Percentiles rank a stretch among this genome's conserved stretches.
phyloP scores from a whole-genome alignment of 2,797 vertebrate genomes.

The Kryptopterus vitreolus region DNA sequence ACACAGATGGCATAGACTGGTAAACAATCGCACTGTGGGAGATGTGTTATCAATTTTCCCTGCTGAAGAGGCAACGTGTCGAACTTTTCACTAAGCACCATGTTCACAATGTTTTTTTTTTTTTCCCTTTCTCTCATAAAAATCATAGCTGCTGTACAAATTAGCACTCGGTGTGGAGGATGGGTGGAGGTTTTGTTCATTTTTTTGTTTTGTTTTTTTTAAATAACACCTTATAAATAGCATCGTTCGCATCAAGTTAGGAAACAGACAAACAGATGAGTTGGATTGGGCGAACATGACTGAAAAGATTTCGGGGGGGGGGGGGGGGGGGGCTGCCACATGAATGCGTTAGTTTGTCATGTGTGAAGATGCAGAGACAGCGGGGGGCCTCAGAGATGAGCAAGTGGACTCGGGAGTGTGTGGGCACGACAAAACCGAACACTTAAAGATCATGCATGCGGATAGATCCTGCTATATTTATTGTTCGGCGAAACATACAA shows the following conservation, averaged over 20 bases:
- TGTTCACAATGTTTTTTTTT: constrained; percentile 10
- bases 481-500: neutral
- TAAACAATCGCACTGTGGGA: constrained; percentile 42
- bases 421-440: constrained; percentile 62
- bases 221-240: neutral
- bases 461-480: neutral
- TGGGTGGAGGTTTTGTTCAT: neutral
- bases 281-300: constrained; percentile 17
- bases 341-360: constrained; percentile 64
- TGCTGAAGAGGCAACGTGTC: constrained; percentile 31
- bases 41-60: constrained; percentile 41
- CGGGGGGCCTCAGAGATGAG: constrained; percentile 62
- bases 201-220: neutral
- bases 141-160: neutral
- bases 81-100: constrained; percentile 10
- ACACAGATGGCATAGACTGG: constrained; percentile 47
- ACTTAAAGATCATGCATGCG: constrained; percentile 41
- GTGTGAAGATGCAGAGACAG: constrained; percentile 68
- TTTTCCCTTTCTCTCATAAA: neutral
- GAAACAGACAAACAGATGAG: constrained; percentile 7
- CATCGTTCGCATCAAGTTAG: neutral
- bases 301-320: constrained; percentile 59
- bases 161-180: neutral
- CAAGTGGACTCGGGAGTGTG: constrained; percentile 49
- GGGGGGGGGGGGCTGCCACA: constrained; percentile 67